Evolutionary conservation across 2,113 vertebrate genomes (phyloP).

Genomic region (Greenwoodochromis staneri): DNA sequence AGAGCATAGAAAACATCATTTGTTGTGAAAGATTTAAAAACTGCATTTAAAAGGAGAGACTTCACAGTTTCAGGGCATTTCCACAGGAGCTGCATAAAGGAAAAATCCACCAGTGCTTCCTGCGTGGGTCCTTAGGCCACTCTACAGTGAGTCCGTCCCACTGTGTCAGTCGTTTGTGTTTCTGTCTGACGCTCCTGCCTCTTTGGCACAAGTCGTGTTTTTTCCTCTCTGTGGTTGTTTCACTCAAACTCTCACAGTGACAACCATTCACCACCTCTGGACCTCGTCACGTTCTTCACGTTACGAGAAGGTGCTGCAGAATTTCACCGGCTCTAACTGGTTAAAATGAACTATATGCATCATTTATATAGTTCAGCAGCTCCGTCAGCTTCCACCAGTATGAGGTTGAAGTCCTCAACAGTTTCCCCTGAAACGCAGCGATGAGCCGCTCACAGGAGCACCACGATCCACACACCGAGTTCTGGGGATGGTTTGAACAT

Average conservation of each 20-base stretch:
- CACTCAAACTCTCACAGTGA: neutral
- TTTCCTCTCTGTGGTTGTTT: neutral
- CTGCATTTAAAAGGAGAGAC: neutral
- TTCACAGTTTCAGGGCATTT: slow-evolving; percentile 11
- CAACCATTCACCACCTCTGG: neutral
- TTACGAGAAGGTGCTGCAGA: neutral
- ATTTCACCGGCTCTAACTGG: neutral
- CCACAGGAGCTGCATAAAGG: neutral
- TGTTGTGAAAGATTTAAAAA: neutral
- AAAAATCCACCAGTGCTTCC: neutral
- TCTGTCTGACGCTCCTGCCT: neutral
- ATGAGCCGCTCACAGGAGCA: neutral
- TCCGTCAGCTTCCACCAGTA: neutral
- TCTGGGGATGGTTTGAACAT: neutral
- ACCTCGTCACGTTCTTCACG: neutral
- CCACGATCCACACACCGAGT: neutral
- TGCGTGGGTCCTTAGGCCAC: neutral
- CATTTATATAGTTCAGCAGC: neutral
- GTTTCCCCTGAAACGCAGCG: neutral
- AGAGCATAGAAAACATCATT: neutral
- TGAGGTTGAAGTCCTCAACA: neutral
- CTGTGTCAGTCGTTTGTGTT: neutral
- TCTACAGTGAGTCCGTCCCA: too few relatives aligned
- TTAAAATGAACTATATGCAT: neutral
- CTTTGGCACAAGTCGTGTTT: neutral